These are phyloP conservation scores for Diogma glabrata DNA, from an alignment of 2,888 invertebrate species.

Conservation along the genomic window DNA sequence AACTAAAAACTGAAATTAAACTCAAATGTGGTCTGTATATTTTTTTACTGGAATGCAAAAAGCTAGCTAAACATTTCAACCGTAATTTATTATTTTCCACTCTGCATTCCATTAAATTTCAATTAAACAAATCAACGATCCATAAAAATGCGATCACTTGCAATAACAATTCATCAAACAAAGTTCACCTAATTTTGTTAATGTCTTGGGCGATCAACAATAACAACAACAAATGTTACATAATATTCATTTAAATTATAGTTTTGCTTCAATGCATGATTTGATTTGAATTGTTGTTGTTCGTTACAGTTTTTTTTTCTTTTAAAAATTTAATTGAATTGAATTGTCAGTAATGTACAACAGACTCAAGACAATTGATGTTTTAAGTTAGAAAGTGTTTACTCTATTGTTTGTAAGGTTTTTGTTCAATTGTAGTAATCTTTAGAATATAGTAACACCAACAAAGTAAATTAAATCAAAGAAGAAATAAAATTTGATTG, in stretches of 20 bases:
- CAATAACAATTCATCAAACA: no score
- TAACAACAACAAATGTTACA: conserved; percentile 4
- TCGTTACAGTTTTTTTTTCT: conserved; percentile 5
- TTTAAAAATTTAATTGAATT: no score
- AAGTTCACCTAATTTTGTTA: background rate
- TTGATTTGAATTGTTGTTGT: no score
- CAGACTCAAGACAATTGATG: conserved; percentile 6
- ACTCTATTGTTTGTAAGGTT: conserved; percentile 6
- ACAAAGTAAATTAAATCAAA: background rate
- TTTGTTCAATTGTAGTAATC: no score
- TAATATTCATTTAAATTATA: background rate
- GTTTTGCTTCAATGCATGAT: conserved; percentile 8
- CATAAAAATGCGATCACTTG: conserved; percentile 8
- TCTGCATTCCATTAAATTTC: no score
- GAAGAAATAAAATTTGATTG: background rate
- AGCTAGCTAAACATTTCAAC: no score
- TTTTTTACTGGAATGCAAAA: no score
- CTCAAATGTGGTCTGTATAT: no score
- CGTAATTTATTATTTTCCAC: no score
- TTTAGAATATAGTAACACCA: conserved; percentile 5
- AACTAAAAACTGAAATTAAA: no score
- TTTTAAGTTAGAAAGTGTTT: conserved; percentile 8
- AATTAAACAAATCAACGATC: conserved; percentile 3
- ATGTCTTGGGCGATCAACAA: background rate
- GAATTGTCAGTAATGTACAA: conserved; percentile 8